Base-by-base conservation (phyloP, 2,797 vertebrate species). In the Brachymystax lenok region DNA sequence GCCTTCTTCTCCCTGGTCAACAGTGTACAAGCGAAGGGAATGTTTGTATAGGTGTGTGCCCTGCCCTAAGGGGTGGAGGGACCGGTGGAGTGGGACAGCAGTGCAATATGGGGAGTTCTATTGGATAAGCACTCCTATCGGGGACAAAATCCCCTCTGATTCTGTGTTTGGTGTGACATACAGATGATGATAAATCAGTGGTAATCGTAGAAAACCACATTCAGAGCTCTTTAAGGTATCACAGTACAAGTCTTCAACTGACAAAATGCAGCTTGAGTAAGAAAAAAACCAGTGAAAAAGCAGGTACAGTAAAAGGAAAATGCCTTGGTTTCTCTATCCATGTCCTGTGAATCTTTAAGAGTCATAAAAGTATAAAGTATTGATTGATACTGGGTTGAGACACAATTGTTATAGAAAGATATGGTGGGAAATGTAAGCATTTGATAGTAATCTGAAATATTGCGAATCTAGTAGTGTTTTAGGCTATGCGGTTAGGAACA, bases 31-130 rank as follows among this genome's bases (percentile, higher is more conserved):
- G 61, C 74, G 30, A 24, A 35, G 70, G 66, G 73, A 70, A 61
- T 82, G 74, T 82, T 79, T 76, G 80, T 79, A 75, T 78, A 79
- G 79, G 70, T 71, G 70, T 71, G 54, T 74, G 71, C 50, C 27
- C 51, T 74, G 75, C 61, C 74, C 71, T 69, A 27, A 73, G 59
- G 70, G 67, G 40, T 68, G 69, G 75, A 71, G 61, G 56, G 74
- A 61, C 52, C 46, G n/a, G 61, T 46, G 71, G 59, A 24, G 30
- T 12, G 40, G 27, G 69, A 30, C 40, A 52, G 68, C 33, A 71
- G 50, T 19, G 70, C 50, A 71, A 14, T 21, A 71, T 56, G 50
- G n/a, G 68, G 68, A 64, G 28, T 51, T 70, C n/a, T 70, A 54
- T 27, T 28, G 27, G 50, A 50, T 71, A 17, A 16, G 28, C 24